Percentiles rank a stretch among this genome's conserved stretches.
phyloP scores from a whole-genome alignment of 1,140 invertebrate species.

The Eriocheir sinensis region DNA sequence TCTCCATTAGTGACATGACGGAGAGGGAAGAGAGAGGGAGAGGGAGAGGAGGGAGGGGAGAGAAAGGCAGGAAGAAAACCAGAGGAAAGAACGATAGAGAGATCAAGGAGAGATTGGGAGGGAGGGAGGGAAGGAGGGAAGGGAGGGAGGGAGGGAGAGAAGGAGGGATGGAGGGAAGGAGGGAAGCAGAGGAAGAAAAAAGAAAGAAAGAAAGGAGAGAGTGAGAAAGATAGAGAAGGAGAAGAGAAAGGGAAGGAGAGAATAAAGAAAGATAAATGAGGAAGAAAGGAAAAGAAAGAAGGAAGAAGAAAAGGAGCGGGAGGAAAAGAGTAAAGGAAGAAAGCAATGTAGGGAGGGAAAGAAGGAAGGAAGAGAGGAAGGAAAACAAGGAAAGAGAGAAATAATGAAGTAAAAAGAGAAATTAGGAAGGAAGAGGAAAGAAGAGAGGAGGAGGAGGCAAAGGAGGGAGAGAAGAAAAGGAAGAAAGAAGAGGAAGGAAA shows the following conservation, averaged over 20 bases:
- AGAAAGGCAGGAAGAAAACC: not conserved
- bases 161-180: not conserved
- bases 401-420: not conserved
- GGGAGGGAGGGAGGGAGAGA: not conserved
- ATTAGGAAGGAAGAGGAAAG: not conserved
- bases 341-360: not conserved
- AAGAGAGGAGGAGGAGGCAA: not conserved
- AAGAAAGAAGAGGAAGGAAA: not conserved
- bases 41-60: not conserved
- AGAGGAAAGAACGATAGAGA: too few relatives aligned
- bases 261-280: not conserved
- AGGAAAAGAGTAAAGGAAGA: not conserved
- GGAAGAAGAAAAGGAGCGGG: too few relatives aligned
- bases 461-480: not conserved
- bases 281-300: not conserved
- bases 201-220: not conserved
- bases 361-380: not conserved
- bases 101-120: not conserved
- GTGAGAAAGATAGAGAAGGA: not conserved
- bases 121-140: not conserved
- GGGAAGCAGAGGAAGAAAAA: not conserved
- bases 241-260: too few relatives aligned
- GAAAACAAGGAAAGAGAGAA: not conserved
- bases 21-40: not conserved
- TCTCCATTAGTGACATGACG: not conserved